Percentiles rank a stretch among this genome's conserved stretches.
Conservation (phyloP, 2,888 invertebrate species). For the Euphydryas editha region DNA sequence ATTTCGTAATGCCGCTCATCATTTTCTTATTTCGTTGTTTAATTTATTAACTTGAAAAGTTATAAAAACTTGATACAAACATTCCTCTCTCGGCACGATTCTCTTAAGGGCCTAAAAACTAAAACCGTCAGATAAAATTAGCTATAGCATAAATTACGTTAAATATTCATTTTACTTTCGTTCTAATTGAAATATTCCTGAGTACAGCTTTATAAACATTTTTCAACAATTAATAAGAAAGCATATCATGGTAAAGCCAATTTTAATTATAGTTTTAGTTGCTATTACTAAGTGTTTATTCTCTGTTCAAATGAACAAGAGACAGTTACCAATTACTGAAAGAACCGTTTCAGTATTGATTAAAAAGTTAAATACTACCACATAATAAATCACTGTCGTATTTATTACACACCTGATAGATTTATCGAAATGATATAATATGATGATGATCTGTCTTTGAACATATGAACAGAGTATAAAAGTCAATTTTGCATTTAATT, state of each 20-base stretch:
- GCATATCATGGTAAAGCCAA: conserved; percentile 71
- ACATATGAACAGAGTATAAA: conserved; percentile 38
- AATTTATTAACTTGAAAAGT: conserved; percentile 7
- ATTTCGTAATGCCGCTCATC: not conserved
- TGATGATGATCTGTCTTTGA: not conserved
- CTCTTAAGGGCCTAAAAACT: not conserved
- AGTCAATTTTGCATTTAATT: conserved; percentile 55
- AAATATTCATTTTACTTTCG: not conserved
- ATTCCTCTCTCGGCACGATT: not conserved
- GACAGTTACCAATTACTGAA: not conserved
- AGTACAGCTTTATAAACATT: conserved; percentile 61
- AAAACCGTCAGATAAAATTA: not conserved
- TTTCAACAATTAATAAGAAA: conserved; percentile 63
- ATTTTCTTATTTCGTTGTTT: not conserved
- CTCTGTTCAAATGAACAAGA: conserved; percentile 56
- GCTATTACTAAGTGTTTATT: conserved; percentile 54
- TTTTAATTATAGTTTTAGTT: conserved; percentile 61
- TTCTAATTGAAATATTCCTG: not conserved
- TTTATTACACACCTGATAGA: not conserved
- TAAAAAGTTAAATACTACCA: not conserved
- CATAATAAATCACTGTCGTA: not conserved
- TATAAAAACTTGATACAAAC: not conserved
- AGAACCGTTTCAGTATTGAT: not conserved
- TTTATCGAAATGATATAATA: not conserved
- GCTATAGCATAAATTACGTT: not conserved